A percentile compares a stretch with the other conserved stretches of the same genome.
Evolutionary conservation across 2,113 vertebrate genomes (phyloP).

Genomic region (Pristiophorus japonicus): DNA sequence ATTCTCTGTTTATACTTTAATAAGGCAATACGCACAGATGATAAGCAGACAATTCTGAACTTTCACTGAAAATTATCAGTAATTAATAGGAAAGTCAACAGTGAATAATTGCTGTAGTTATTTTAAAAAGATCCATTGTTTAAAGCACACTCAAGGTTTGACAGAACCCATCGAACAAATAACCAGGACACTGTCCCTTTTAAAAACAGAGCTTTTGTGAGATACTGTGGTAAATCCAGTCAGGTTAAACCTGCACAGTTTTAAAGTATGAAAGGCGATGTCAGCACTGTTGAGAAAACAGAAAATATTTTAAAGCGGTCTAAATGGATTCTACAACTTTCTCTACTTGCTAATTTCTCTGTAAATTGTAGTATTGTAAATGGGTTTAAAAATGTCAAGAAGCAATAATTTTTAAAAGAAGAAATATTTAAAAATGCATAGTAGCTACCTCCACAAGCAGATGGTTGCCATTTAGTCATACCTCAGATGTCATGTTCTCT

Average conservation of each 20-base stretch:
- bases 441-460: background rate
- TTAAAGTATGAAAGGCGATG: background rate
- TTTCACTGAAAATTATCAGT: background rate
- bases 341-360: background rate
- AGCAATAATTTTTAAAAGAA: constrained; percentile 16
- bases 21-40: background rate
- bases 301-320: background rate
- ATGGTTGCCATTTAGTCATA: background rate
- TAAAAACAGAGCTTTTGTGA: background rate
- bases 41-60: background rate
- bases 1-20: background rate
- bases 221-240: background rate
- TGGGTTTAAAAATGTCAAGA: background rate
- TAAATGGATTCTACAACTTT: background rate
- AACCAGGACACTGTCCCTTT: no score
- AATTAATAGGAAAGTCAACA: background rate
- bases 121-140: no score
- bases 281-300: background rate
- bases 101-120: background rate
- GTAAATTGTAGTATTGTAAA: background rate
- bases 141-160: no score
- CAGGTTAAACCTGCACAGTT: background rate
- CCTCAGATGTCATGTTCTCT: background rate
- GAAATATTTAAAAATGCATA: background rate
- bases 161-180: no score